Evolutionary conservation across 2,113 vertebrate species (phyloP), one percentile per base, ranked within the genome.

Genomic region (Syrmaticus mikado): DNA sequence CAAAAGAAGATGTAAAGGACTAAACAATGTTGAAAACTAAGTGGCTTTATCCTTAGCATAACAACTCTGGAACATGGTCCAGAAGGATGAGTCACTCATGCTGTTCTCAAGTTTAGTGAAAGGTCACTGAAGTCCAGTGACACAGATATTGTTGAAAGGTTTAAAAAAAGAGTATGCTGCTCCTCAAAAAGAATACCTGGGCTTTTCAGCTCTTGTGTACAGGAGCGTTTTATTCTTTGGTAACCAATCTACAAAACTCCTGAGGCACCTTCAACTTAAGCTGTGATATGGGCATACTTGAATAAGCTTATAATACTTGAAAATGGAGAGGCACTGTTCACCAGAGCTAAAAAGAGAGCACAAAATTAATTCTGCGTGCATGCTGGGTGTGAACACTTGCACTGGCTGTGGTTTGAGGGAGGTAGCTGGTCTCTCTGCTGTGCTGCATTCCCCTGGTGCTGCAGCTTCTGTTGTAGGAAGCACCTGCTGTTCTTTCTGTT

Each of bases 401-500:
- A 3, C 11, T n/a, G 3, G 14, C 4, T 85, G 82, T 85, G 79
- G 89, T 95, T 94, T 93, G 46, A 0, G 0, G 40, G 79, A 89
- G 34, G 34, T 21, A 32, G 6, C 14, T 76, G 53, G 61, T 57
- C 1, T 5, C 55, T 83, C 55, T 71, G 81, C 66, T 92, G 12
- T 71, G 70, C 74, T 0, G 0, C 10, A 2, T 86, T 91, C 32
- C 68, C 18, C 72, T 67, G 32, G 62, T 1, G 2, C 60, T 34
- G 91, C 1, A 14, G 65, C 82, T 91, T 88, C 72, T 92, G 61
- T 52, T 83, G 38, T 91, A 87, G 95, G 94, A 96, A 94, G 65
- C 94, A 95, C 89, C 82, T 94, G 89, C 30, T 65, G 85, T 15
- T 95, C 19, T 92, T 93, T 95, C 88, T 89, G 38, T 73, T 86